Evolutionary conservation across 2,113 vertebrate species (phyloP).

Genomic region (Cynocephalus volans): DNA sequence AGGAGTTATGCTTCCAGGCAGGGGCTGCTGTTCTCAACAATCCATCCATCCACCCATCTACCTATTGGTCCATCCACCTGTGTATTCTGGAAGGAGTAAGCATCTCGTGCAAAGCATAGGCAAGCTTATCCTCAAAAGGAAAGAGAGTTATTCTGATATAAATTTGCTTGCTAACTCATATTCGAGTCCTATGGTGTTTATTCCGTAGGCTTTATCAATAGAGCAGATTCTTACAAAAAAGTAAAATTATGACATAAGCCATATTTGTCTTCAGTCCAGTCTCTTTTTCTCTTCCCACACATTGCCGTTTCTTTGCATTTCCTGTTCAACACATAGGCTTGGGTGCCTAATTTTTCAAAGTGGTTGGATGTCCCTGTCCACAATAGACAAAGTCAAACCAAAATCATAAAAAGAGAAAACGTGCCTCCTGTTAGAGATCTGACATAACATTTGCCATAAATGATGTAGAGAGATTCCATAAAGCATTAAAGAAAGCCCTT

Average conservation of each 20-base stretch:
- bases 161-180: background rate
- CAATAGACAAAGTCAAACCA: constrained; percentile 51
- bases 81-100: background rate
- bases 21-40: background rate
- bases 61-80: background rate
- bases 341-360: background rate
- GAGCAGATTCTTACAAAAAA: background rate
- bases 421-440: background rate
- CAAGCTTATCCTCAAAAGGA: background rate
- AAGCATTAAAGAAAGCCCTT: constrained; percentile 29
- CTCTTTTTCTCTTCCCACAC: background rate
- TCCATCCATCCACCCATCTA: background rate
- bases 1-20: background rate
- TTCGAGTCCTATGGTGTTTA: background rate
- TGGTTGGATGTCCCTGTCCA: background rate
- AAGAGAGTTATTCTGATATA: background rate
- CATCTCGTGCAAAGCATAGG: background rate
- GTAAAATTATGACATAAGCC: background rate
- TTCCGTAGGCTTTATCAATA: background rate
- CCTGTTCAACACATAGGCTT: background rate
- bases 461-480: background rate
- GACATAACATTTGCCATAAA: background rate
- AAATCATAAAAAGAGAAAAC: constrained; percentile 55
- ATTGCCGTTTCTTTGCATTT: background rate
- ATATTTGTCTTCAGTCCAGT: background rate